phyloP scores from a whole-genome alignment of 2,113 vertebrate genomes.

The Cinclus mexicanus region DNA sequence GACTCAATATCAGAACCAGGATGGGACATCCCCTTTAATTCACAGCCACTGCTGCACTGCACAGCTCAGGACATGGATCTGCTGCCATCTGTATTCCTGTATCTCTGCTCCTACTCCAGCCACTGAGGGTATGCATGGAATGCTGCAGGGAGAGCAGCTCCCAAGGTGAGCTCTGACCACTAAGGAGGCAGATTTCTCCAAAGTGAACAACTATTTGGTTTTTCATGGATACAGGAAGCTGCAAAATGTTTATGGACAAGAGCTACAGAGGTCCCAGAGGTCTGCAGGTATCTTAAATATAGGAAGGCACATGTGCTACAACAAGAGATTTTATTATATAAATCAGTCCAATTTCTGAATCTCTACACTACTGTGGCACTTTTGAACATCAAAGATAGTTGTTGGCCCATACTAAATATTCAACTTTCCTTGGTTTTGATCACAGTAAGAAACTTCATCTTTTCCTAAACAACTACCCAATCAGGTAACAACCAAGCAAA shows the following conservation, averaged over 20 bases:
- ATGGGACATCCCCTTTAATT: not conserved
- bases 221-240: not conserved
- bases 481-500: not conserved
- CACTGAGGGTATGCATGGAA: fast-evolving
- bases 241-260: not conserved
- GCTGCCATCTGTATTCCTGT: not conserved
- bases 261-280: not conserved
- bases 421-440: not conserved
- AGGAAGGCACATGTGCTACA: not conserved
- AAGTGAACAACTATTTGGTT: not conserved
- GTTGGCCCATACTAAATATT: not conserved
- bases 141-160: not conserved
- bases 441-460: not conserved
- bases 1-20: not conserved
- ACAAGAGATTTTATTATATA: not conserved
- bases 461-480: not conserved
- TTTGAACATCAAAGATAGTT: not conserved
- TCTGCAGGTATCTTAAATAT: not conserved
- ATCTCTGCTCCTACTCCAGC: not conserved
- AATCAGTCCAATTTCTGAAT: not conserved
- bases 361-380: not conserved
- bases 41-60: not conserved
- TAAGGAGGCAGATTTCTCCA: not conserved
- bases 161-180: not conserved
- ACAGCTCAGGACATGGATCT: not conserved